Percentiles rank a stretch among this genome's conserved stretches.
Evolutionary conservation across 2,888 invertebrate species (phyloP).

Genomic region (Hetaerina titia): DNA sequence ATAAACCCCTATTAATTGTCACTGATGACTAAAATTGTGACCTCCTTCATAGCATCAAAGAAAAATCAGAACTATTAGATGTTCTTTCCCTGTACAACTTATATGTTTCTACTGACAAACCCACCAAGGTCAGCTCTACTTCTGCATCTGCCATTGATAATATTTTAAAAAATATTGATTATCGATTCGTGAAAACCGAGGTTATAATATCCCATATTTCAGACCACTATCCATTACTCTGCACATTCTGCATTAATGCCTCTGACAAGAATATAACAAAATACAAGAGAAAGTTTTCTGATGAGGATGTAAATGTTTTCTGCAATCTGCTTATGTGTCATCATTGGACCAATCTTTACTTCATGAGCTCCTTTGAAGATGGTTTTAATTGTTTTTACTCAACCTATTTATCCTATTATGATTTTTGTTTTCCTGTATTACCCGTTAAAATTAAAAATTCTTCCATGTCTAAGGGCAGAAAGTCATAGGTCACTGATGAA

Average conservation of each 20-base stretch:
- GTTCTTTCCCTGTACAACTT: background rate
- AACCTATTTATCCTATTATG: no score
- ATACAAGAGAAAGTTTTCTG: background rate
- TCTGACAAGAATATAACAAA: background rate
- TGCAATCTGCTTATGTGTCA: background rate
- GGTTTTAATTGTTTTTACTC: background rate
- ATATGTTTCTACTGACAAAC: background rate
- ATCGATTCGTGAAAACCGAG: no score
- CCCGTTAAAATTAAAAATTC: background rate
- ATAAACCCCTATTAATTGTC: slow-evolving; percentile 7
- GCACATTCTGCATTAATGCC: background rate
- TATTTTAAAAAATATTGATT: no score
- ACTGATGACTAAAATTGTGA: background rate
- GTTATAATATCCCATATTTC: no score
- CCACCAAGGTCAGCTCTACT: background rate
- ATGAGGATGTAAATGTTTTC: background rate
- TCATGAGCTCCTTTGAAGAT: background rate
- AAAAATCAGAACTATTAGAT: background rate
- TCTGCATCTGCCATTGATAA: no score
- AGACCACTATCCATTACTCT: background rate
- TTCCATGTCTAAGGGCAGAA: no score
- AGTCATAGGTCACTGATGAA: no score
- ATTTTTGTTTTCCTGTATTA: background rate
- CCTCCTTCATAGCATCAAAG: background rate
- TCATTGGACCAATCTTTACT: background rate